Evolutionary conservation across 92 coral and sea anemone genomes (phyloP).

Genomic region (Micromussa lordhowensis): DNA sequence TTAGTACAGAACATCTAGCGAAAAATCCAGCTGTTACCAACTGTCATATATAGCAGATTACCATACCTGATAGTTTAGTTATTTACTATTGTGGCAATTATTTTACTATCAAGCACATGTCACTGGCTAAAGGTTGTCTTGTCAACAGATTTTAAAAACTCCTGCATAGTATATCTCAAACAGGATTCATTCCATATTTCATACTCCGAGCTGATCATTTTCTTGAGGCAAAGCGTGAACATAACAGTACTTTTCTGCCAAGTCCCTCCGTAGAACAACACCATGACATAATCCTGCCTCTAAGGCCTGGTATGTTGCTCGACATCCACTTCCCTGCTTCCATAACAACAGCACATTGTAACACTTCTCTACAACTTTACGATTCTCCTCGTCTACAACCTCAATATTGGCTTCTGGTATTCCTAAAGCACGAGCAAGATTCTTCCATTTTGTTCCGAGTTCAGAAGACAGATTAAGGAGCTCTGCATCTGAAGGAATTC

Average conservation of each 20-base stretch:
- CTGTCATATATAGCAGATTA: too few species aligned
- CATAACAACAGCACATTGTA: constrained; percentile 36
- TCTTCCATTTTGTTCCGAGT: constrained; percentile 50
- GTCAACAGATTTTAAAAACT: neutral
- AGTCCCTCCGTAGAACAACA: constrained; percentile 44
- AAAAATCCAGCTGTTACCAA: too few species aligned
- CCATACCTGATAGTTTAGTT: too few species aligned
- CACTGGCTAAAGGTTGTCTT: neutral
- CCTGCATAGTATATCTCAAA: neutral
- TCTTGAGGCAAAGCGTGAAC: constrained; percentile 14
- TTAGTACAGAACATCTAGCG: too few species aligned
- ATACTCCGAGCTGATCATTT: constrained; percentile 30
- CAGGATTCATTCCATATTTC: neutral
- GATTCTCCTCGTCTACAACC: constrained; percentile 41
- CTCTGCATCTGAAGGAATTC: constrained; percentile 42
- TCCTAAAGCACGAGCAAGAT: constrained; percentile 46
- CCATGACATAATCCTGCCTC: constrained; percentile 52
- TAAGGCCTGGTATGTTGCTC: constrained; percentile 32
- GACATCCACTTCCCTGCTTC: constrained; percentile 40
- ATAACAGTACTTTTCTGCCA: constrained; percentile 54
- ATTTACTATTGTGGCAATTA: too few species aligned
- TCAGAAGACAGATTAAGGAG: constrained; percentile 35
- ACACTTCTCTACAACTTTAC: constrained; percentile 41
- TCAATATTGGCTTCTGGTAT: constrained; percentile 46
- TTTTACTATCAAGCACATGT: too few species aligned